phyloP scores from a whole-genome alignment of 2,113 vertebrate genomes.

The Rhagologus leucostigma region DNA sequence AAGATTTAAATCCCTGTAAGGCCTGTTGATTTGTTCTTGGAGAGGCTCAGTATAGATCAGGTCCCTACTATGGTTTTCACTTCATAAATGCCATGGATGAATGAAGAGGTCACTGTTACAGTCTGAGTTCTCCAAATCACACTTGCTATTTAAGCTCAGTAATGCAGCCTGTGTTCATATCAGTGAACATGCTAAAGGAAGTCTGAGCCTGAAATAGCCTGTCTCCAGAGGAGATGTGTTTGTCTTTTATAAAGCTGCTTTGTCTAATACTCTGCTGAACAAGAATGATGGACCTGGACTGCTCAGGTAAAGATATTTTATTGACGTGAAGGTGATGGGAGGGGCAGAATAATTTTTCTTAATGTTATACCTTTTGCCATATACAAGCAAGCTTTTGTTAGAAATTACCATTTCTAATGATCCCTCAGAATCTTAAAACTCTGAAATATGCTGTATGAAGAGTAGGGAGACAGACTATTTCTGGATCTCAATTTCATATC shows the following conservation, averaged over 20 bases:
- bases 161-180: neutral
- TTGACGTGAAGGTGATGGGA: neutral
- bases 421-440: neutral
- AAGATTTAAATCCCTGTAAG: neutral
- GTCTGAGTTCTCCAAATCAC: neutral
- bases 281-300: neutral
- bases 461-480: neutral
- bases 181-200: neutral
- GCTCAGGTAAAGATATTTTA: neutral
- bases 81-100: neutral
- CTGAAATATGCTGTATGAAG: neutral
- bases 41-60: neutral
- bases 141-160: neutral
- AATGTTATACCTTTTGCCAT: neutral
- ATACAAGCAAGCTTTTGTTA: neutral
- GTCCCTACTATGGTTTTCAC: neutral
- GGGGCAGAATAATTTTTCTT: neutral
- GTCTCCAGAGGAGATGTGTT: neutral
- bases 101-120: neutral
- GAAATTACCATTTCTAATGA: neutral
- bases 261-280: neutral
- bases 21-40: neutral
- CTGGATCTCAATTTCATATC: neutral
- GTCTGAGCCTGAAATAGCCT: neutral
- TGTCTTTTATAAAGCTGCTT: neutral